Evolutionary conservation across 1,140 invertebrate genomes (phyloP), one percentile per base, ranked within the genome.

Genomic region (Choristoneura fumiferana): DNA sequence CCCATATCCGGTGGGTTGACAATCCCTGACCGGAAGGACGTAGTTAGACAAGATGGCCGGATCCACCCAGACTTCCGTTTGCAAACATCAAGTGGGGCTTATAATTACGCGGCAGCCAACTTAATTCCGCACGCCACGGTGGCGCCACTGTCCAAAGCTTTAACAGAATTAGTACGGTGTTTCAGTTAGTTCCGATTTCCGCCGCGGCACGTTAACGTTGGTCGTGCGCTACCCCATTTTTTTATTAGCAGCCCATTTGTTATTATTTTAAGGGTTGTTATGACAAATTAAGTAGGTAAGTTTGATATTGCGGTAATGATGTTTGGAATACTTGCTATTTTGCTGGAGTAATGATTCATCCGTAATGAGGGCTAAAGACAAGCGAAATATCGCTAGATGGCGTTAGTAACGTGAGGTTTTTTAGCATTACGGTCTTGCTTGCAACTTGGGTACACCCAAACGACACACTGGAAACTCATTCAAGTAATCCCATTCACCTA

Each of bases 21-120:
- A 54, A 34, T 54, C 34, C 29, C 52, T 54, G 52, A n/a, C 75
- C 84, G 84, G 84, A 84, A 87, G 81, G 79, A 64, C 65, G 69
- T 83, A 83, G 76, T 84, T 82, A 78, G 77, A 76, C 81, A 87
- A 87, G 81, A 87, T 87, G 84, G 84, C 83, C 61, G 79, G 84
- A 87, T 87, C 78, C 82, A 87, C 84, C 78, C 80, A 74, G 76
- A 57, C 69, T 84, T 87, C 82, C 82, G 82, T 76, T 38, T 8
- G 75, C 77, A 80, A 84, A 81, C 81, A 84, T 84, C 84, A 84
- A 85, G 82, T 70, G 74, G 80, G 77, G 84, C 80, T 73, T 73
- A 85, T 87, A 85, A 87, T 87, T 84, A 84, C 43, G 43, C n/a
- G n/a, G n/a, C 22, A 29, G 22, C 43, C 43, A 49, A n/a, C 4